These are phyloP conservation scores for Rissa tridactyla DNA, from an alignment of 2,113 vertebrate genomes.

Conservation along the genomic window DNA sequence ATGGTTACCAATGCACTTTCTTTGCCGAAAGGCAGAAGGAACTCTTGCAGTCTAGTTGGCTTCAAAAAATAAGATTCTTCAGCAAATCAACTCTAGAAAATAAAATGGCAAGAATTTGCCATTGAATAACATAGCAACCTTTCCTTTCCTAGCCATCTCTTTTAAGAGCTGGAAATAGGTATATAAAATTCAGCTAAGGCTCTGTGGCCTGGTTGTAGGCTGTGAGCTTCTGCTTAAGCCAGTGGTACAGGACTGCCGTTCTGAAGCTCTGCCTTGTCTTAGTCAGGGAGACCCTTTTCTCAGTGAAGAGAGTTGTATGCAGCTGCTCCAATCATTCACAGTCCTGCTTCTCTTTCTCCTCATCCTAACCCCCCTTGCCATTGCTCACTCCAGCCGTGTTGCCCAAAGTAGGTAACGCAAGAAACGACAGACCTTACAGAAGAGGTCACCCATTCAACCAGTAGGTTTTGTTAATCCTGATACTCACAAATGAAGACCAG, in stretches of 20 bases:
- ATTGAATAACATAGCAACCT: not conserved
- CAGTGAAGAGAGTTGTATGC: not conserved
- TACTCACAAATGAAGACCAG: conserved; percentile 89
- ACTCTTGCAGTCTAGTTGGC: not conserved
- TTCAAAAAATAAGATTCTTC: not conserved
- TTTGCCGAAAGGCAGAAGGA: not conserved
- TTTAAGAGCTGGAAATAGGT: not conserved
- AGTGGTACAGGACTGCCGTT: not conserved
- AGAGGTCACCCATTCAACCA: not conserved
- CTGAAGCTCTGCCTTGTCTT: not conserved
- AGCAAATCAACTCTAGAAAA: not conserved
- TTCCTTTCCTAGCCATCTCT: not conserved
- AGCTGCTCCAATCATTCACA: not conserved
- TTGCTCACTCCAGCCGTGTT: not conserved
- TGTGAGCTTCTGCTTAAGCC: not conserved
- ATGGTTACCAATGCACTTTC: not conserved
- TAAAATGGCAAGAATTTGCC: not conserved
- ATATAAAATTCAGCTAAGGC: not conserved
- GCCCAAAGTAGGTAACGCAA: not conserved
- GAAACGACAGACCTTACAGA: not conserved
- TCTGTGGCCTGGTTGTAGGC: not conserved
- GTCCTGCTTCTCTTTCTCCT: not conserved
- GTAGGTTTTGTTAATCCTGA: not conserved
- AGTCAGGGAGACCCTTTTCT: not conserved
- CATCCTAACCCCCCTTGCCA: not conserved